Conservation (phyloP, 2,113 vertebrate species). For the Pseudopodoces humilis region DNA sequence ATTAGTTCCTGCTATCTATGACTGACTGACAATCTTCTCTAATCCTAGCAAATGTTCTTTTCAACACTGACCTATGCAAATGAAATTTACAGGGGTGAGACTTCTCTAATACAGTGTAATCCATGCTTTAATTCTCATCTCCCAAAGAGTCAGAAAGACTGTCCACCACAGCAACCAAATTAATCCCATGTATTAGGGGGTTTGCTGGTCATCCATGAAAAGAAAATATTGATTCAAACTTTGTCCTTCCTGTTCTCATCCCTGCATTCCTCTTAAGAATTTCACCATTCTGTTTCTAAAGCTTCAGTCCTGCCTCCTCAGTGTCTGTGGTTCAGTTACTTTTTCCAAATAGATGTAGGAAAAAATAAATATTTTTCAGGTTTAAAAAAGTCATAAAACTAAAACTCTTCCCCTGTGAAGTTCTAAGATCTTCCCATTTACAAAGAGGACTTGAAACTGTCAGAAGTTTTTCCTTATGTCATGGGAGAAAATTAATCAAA, state of each 20-base stretch:
- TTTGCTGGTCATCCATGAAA: neutral
- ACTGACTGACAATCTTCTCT: neutral
- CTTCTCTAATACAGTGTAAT: neutral
- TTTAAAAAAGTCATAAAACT: neutral
- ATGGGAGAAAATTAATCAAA: neutral
- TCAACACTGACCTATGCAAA: neutral
- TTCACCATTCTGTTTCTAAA: neutral
- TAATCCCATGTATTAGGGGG: neutral
- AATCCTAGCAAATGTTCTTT: neutral
- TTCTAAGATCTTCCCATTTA: neutral
- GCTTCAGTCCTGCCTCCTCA: neutral
- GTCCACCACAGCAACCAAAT: neutral
- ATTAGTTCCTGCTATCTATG: neutral
- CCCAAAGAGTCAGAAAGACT: neutral
- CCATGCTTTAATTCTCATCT: neutral
- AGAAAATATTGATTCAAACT: neutral
- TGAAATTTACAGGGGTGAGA: neutral
- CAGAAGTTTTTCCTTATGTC: neutral
- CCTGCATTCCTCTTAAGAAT: neutral
- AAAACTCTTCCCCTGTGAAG: neutral
- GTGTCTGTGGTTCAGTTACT: neutral
- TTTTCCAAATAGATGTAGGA: neutral
- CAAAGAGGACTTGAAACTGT: neutral
- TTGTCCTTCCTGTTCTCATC: neutral
- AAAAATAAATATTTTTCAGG: neutral